Evolutionary conservation across 2,113 vertebrate genomes (phyloP), one percentile per base, ranked within the genome.

Genomic region (Albula glossodonta): DNA sequence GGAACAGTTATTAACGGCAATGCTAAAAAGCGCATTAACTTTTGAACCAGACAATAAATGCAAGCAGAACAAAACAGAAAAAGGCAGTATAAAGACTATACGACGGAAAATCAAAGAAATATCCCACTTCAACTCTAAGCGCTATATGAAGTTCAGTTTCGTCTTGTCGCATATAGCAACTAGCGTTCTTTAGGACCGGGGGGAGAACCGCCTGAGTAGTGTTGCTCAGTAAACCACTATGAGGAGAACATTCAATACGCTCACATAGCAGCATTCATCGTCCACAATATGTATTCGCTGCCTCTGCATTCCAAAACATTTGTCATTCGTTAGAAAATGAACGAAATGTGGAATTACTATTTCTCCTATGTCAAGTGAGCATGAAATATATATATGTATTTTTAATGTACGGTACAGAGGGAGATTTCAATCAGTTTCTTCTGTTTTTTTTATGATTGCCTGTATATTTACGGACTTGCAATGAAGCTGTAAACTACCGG

Each of bases 131-230:
- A 41, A 41, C 31, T 79, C 12, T 79, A 6, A 49, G 4, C 31
- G 50, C 78, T 48, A 41, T 49, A 13, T 17, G 31, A 79, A 79
- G 60, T 22, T 66, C 60, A 70, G 66, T 17, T 70, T 17, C 3
- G 49, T 79, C 13, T 11, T 79, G 78, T 79, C 31, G 15, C n/a
- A 49, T 6, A 13, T n/a, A 60, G 56, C 80, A 81, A 19, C 6
- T 51, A 52, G 85, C 49, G 85, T 31, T 82, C 87, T 90, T 88
- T 91, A 92, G 90, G 91, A 91, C 90, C 91, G 84, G 81, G 88
- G 80, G 89, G 89, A 87, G 52, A 74, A 49, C 80, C 56, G 84
- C 57, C 83, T 19, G 81, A 19, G 80, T 82, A 12, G 22, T 82
- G 15, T 52, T 82, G 57, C 22, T 86, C 81, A 17, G 22, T 83